Percentiles rank a stretch among this genome's conserved stretches.
Evolutionary conservation across 2,113 vertebrate species (phyloP).

Genomic region (Zootoca vivipara): DNA sequence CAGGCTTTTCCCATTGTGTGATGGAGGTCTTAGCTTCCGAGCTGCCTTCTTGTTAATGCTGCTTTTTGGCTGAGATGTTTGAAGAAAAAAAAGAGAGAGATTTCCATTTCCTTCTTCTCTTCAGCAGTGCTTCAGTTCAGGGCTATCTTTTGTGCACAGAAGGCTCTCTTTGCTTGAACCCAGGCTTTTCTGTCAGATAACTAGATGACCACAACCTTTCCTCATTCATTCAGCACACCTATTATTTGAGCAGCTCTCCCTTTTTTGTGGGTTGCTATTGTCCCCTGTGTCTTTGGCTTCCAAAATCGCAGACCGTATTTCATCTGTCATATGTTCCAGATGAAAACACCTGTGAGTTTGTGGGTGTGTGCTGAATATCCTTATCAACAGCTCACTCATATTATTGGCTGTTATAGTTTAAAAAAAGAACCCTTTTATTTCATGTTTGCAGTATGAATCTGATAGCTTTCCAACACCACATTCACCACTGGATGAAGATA

Average conservation of each 20-base stretch:
- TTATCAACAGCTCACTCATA: not conserved
- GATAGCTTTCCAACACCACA: constrained; percentile 37
- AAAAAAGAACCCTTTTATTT: not conserved
- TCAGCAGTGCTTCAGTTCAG: constrained; percentile 19
- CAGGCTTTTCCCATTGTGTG: constrained; percentile 12
- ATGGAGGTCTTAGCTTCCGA: constrained; percentile 43
- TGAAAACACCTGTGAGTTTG: not conserved
- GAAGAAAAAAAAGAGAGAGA: constrained; percentile 29
- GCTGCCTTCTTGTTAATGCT: constrained; percentile 21
- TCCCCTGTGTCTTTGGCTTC: constrained; percentile 52
- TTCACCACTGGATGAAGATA: constrained; percentile 10
- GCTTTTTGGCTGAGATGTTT: constrained; percentile 18
- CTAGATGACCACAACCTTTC: constrained; percentile 14
- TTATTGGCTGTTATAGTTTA: not conserved
- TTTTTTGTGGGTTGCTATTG: constrained; percentile 44
- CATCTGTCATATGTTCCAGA: not conserved
- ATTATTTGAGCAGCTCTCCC: constrained; percentile 4
- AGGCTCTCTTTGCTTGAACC: not conserved
- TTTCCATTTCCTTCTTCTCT: constrained; percentile 39
- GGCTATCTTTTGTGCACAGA: constrained; percentile 37
- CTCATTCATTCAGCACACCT: constrained; percentile 12
- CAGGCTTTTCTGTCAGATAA: constrained; percentile 24
- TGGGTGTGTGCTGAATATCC: constrained; percentile 34
- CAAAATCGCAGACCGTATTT: constrained; percentile 54
- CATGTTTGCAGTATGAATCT: constrained; percentile 28